Evolutionary conservation across 2,113 vertebrate genomes (phyloP).

Genomic region (Mellivora capensis): DNA sequence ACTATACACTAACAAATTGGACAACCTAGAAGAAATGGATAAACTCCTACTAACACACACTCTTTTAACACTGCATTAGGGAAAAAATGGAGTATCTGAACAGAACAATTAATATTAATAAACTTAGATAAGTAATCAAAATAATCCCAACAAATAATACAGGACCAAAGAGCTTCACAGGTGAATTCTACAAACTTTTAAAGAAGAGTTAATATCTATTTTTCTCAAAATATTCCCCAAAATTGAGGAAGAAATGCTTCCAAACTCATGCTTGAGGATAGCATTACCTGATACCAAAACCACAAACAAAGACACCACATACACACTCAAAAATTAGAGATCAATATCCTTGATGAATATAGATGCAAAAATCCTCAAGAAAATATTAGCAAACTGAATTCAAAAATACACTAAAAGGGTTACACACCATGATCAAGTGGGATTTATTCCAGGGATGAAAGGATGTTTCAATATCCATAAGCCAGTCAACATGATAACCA

Average conservation of each 20-base stretch:
- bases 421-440: background rate
- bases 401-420: background rate
- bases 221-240: background rate
- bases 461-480: background rate
- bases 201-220: background rate
- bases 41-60: background rate
- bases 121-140: background rate
- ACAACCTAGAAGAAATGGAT: background rate
- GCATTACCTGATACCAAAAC: background rate
- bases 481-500: background rate
- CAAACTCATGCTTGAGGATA: background rate
- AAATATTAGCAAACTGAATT: background rate
- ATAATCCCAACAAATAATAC: background rate
- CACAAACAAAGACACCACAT: background rate
- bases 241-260: background rate
- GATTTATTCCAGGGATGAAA: background rate
- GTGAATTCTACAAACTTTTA: background rate
- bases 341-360: background rate
- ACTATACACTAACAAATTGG: background rate
- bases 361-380: background rate
- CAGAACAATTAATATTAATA: background rate
- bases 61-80: background rate
- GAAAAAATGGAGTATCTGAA: background rate
- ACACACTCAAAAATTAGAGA: background rate
- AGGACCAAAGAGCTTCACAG: background rate